Evolutionary conservation across 1,140 invertebrate genomes (phyloP).

Genomic region (Steinernema khuongi): DNA sequence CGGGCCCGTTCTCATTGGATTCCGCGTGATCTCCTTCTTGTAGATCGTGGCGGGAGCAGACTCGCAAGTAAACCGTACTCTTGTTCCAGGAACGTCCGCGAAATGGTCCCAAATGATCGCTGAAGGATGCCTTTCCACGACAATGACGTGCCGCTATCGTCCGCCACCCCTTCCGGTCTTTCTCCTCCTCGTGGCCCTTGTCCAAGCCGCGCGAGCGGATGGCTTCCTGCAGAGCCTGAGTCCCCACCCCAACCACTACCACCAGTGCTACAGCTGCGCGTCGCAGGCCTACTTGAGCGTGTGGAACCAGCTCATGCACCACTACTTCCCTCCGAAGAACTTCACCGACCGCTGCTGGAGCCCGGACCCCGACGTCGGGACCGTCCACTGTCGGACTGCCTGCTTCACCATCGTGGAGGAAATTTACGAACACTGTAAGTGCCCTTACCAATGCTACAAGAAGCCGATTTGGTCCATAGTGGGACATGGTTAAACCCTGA

Average conservation of each 20-base stretch:
- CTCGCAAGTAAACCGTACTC: not conserved
- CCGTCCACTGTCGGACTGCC: conserved; percentile 36
- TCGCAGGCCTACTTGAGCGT: conserved; percentile 40
- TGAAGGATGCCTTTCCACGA: not conserved
- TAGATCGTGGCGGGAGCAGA: not conserved
- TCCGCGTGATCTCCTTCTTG: too few species aligned
- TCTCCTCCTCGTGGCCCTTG: not conserved
- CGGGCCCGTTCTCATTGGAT: too few species aligned
- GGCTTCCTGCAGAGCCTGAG: not conserved
- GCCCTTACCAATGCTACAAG: not conserved
- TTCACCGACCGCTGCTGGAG: conserved; percentile 48
- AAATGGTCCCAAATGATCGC: not conserved
- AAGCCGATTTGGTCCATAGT: too few species aligned
- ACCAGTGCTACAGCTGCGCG: conserved; percentile 29
- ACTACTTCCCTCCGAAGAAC: conserved; percentile 51
- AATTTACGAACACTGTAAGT: conserved; percentile 38
- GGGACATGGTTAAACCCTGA: too few species aligned
- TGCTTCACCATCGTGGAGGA: conserved; percentile 51
- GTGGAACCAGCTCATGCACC: conserved; percentile 45
- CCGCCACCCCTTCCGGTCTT: not conserved
- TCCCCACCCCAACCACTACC: not conserved
- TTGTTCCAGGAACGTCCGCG: not conserved
- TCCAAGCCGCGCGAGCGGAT: not conserved
- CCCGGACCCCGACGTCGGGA: conserved; percentile 36
- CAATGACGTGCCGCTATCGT: not conserved